Evolutionary conservation across 2,888 invertebrate genomes (phyloP).

Genomic region (Mesorhabditis spiculigera): DNA sequence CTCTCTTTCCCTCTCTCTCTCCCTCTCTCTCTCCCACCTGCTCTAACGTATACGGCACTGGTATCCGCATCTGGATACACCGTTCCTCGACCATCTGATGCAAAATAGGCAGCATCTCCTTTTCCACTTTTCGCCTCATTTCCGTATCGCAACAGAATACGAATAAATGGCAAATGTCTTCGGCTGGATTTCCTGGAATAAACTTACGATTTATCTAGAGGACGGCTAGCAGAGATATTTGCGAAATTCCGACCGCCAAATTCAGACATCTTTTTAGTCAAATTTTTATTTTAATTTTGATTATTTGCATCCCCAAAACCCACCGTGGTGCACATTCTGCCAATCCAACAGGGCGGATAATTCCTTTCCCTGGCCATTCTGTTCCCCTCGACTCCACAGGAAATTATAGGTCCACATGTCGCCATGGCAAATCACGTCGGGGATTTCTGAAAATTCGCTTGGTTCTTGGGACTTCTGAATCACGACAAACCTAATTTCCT

Average conservation of each 20-base stretch:
- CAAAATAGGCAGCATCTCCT: background rate
- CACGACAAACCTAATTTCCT: slow-evolving; percentile 6
- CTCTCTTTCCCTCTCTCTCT: background rate
- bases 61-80: background rate
- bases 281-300: background rate
- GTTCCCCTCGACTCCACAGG: slow-evolving; percentile 18
- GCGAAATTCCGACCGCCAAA: no score
- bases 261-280: no score
- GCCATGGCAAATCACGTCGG: slow-evolving; percentile 34
- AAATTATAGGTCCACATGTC: slow-evolving; percentile 38
- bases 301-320: background rate
- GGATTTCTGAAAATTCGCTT: slow-evolving; percentile 4
- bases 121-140: background rate
- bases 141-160: background rate
- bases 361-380: slow-evolving; percentile 15
- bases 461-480: background rate
- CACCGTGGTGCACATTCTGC: slow-evolving; percentile 33
- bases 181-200: background rate
- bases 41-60: background rate
- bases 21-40: background rate
- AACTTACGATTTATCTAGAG: background rate
- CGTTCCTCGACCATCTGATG: background rate
- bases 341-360: slow-evolving; percentile 34
- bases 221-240: no score
- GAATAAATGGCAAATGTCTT: background rate